Evolutionary conservation across 2,797 vertebrate species (phyloP), one percentile per base, ranked within the genome.

Genomic region (Natrix natrix): DNA sequence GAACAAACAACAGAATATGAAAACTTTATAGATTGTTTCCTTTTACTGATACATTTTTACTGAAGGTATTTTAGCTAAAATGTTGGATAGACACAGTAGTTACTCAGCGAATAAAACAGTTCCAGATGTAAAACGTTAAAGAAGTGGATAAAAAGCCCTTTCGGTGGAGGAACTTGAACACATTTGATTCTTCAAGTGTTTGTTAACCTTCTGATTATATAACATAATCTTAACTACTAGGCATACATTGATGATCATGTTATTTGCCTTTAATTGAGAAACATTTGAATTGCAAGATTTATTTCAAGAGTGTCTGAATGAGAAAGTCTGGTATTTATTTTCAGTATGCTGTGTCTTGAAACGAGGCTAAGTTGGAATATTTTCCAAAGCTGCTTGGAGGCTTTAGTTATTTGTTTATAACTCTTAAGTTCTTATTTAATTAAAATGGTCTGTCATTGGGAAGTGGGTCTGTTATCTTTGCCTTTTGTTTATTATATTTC

Each of bases 311-410:
- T 56, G 59, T 86, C 57, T 89, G 43, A 57, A 24, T 16, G 61
- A 86, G 90, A 57, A 66, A 86, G 88, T 56, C 92, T 63, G 89
- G 59, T 54, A 90, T 86, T 90, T 92, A 92, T 86, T 86, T 90
- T 61, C 92, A 63, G 88, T 92, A 92, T 90, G n/a, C 32, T 56
- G 56, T 92, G 12, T 55, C 59, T 32, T 86, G 16, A 61, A 90
- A 26, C 22, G 55, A 48, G 74, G 48, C 90, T 28, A 63, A 24
- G 3, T 54, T 87, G 57, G 59, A 90, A 90, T 87, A 87, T 55
- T 89, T 89, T 89, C 4, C 28, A 92, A 61, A 74, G 87, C 20
- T 60, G 32, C 32, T 66, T 86, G 86, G 17, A 89, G 54, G 24
- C n/a, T 90, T 93, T 54, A 87, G 59, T 24, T 83, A 54, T 11